Evolutionary conservation across 2,888 invertebrate genomes (phyloP), one percentile per base, ranked within the genome.

Genomic region (Listrodromus nycthemerus): DNA sequence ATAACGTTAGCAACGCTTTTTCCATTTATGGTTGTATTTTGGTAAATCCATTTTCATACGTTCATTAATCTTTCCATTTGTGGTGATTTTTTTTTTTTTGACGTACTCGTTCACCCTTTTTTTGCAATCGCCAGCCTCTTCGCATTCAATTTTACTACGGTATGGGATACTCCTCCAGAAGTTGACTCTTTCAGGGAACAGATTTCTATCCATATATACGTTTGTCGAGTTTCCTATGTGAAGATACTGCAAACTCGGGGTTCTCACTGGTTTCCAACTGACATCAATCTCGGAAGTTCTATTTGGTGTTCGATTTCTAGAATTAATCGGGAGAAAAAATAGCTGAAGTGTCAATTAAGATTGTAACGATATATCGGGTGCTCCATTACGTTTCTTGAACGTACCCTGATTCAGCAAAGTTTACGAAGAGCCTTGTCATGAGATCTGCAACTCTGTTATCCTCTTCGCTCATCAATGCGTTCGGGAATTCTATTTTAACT

Each of bases 331-430:
- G 37, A 63, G 24, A 45, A 21, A 10, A n/a, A 6, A 27, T 58
- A 2, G 10, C 30, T 63, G 7, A 33, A 30, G 30, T 13, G 30
- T 3, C 27, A 4, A 27, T 61, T 16, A 6, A 58, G 5, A 30
- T 69, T 13, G 21, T 55, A 33, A 63, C 65, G 70, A 52, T 50
- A 75, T 70, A 16, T 55, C 55, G 21, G 10, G 30, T 48, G 24
- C 1, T 65, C 71, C 1, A 33, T 33, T 1, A 4, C 8, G n/a
- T 45, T 55, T 50, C 21, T 71, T 16, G 58, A 52, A 74, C 73
- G n/a, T 48, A 97, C 97, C 96, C 96, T 69, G 95, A 94, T 69
- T 94, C 95, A 0, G 97, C 97, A 90, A 97, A 97, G 91, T 97
- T 97, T 0, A 95, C 95, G 96, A 97, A 97, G 52, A 97, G 91